Evolutionary conservation across 2,113 vertebrate species (phyloP).

Genomic region (Urocynchramus pylzowi): DNA sequence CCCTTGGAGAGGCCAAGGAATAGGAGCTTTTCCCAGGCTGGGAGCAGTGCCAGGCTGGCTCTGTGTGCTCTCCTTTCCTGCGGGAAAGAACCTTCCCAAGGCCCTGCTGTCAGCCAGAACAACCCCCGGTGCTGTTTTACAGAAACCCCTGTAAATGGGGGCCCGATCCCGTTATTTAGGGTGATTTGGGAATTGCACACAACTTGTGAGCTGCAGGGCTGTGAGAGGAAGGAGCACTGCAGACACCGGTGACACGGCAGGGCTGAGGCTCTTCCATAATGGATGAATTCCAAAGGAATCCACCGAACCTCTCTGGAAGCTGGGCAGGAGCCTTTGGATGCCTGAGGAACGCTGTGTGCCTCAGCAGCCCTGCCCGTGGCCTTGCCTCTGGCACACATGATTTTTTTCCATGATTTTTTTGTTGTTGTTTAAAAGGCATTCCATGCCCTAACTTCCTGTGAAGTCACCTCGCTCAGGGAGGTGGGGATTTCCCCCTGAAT

Average conservation of each 20-base stretch:
- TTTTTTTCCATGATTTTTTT: background rate
- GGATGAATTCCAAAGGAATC: background rate
- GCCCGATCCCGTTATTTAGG: accelerated
- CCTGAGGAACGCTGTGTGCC: background rate
- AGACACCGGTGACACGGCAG: background rate
- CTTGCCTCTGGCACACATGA: background rate
- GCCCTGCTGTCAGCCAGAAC: accelerated
- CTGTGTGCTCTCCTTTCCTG: accelerated
- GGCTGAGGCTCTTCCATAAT: background rate
- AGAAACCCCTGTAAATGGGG: accelerated
- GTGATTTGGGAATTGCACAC: accelerated
- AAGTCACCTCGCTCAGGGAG: background rate
- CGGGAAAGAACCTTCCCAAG: background rate
- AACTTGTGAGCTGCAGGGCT: background rate
- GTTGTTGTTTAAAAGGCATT: background rate
- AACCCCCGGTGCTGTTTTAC: accelerated
- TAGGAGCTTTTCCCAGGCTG: background rate
- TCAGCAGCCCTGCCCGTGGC: background rate
- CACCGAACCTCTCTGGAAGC: background rate
- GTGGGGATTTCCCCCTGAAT: conserved; percentile 21
- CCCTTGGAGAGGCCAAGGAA: background rate
- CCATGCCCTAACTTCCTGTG: background rate
- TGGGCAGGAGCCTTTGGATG: background rate
- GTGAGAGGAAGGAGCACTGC: background rate
- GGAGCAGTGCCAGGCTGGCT: background rate